phyloP scores from a whole-genome alignment of 2,888 invertebrate species.

The Microctonus hyperodae region DNA sequence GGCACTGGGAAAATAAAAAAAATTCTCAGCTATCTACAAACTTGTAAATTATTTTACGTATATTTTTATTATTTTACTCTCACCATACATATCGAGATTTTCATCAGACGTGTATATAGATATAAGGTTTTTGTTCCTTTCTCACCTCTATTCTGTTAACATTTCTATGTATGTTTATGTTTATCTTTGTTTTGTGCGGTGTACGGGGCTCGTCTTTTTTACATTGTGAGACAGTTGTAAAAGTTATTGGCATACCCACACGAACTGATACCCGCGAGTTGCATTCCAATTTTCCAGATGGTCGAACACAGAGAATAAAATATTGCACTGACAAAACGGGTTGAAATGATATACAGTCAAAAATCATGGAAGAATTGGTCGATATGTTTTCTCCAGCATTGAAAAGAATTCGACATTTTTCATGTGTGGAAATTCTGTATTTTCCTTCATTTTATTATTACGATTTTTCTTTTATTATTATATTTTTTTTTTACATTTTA shows the following conservation, averaged over 20 bases:
- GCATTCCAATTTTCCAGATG: slow-evolving; percentile 45
- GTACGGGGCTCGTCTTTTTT: slow-evolving; percentile 22
- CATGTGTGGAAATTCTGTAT: background rate
- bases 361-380: slow-evolving; percentile 22
- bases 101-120: background rate
- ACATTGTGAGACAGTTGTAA: slow-evolving; percentile 37
- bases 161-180: slow-evolving; percentile 6
- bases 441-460: background rate
- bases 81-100: background rate
- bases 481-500: background rate
- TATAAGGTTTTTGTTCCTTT: background rate
- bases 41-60: slow-evolving; percentile 4
- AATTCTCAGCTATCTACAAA: background rate
- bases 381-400: slow-evolving; percentile 7
- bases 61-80: too few species aligned
- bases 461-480: background rate
- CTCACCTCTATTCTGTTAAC: background rate
- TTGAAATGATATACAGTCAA: slow-evolving; percentile 31
- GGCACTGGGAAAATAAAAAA: background rate
- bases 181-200: slow-evolving; percentile 1
- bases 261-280: slow-evolving; percentile 32
- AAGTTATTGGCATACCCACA: slow-evolving; percentile 41
- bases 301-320: slow-evolving; percentile 39
- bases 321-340: slow-evolving; percentile 39
- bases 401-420: background rate